Evolutionary conservation across 1,140 invertebrate genomes (phyloP).

Genomic region (Aphidius ervi): DNA sequence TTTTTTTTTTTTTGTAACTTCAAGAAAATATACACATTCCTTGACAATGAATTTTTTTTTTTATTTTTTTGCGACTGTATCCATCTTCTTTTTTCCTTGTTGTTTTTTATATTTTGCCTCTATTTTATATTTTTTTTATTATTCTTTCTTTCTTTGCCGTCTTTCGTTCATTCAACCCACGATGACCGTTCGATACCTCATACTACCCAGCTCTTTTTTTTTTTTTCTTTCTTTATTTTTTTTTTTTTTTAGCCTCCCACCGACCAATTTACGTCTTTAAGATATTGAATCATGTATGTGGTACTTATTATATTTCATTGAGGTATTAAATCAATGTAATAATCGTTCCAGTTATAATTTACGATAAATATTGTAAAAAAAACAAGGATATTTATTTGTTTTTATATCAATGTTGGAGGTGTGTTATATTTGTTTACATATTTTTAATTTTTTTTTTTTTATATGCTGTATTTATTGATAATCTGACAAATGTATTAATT

Average conservation of each 20-base stretch:
- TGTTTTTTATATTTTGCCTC: no score
- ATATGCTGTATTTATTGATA: no score
- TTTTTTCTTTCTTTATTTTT: constrained; percentile 11
- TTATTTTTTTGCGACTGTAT: neutral
- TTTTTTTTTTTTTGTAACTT: neutral
- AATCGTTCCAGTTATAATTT: no score
- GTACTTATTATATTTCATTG: constrained; percentile 5
- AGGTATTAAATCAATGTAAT: neutral
- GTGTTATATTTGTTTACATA: no score
- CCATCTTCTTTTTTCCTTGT: no score
- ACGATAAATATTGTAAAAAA: no score
- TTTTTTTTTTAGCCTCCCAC: neutral
- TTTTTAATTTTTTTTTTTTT: no score
- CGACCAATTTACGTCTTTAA: constrained; percentile 9
- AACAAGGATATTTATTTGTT: no score
- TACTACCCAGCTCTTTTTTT: neutral
- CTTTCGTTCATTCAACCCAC: constrained; percentile 7
- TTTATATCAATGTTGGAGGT: no score
- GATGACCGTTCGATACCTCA: constrained; percentile 16
- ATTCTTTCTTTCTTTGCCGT: no score
- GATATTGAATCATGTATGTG: neutral
- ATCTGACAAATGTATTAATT: no score
- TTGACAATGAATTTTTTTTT: neutral
- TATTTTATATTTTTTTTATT: neutral
- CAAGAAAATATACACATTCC: neutral